Evolutionary conservation across 2,113 vertebrate genomes (phyloP).

Genomic region (Pseudolaguvia tuberculata): DNA sequence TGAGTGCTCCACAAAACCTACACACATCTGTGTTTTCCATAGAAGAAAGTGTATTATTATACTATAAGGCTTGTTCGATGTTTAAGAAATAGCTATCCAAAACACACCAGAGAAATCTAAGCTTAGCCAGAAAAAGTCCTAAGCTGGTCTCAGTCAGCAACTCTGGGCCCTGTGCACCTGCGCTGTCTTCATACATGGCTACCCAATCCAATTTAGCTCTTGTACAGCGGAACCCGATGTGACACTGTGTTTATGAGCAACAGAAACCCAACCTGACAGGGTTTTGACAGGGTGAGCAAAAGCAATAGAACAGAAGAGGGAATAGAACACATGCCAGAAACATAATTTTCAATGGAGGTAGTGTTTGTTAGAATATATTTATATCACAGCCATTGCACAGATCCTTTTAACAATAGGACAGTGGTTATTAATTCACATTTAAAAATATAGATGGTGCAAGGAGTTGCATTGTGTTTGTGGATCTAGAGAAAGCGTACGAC

Average conservation of each 20-base stretch:
- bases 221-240: not conserved
- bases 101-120: not conserved
- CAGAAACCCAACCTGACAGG: conserved; percentile 5
- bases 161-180: not conserved
- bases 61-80: conserved; percentile 21
- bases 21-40: not conserved
- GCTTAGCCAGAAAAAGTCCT: not conserved
- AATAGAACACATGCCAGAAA: not conserved
- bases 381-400: not conserved
- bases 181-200: not conserved
- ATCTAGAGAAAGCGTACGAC: too few species aligned
- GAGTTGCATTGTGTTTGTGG: too few species aligned
- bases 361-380: not conserved
- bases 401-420: not conserved
- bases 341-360: conserved; percentile 25
- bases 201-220: conserved; percentile 5
- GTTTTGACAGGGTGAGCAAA: not conserved
- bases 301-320: too few species aligned
- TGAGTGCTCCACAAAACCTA: conserved; percentile 13
- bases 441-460: not conserved
- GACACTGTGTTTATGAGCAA: not conserved
- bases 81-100: not conserved
- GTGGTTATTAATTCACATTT: not conserved
- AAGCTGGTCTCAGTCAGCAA: not conserved
- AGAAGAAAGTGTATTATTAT: not conserved